phyloP scores from a whole-genome alignment of 2,888 invertebrate species.

The Drosophila mercatorum region DNA sequence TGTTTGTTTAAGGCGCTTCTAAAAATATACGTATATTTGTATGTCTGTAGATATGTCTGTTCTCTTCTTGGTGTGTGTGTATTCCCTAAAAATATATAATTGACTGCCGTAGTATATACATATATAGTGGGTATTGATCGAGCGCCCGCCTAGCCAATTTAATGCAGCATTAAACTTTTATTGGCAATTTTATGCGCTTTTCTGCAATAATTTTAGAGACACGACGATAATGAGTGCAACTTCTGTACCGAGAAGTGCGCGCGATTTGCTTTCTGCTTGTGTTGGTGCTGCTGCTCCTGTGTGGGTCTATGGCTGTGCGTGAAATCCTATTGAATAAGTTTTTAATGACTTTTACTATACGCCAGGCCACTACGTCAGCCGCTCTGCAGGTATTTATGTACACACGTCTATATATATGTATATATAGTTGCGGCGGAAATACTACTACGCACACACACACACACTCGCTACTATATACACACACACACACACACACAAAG shows the following conservation, averaged over 20 bases:
- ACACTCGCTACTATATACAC: slow-evolving; percentile 39
- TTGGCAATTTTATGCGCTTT: slow-evolving; percentile 60
- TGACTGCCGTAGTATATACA: slow-evolving; percentile 48
- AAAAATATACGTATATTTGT: slow-evolving; percentile 26
- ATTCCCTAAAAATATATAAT: slow-evolving; percentile 60
- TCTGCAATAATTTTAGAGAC: slow-evolving; percentile 58
- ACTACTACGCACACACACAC: slow-evolving; percentile 67
- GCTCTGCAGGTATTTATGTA: slow-evolving; percentile 54
- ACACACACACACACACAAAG: slow-evolving; percentile 31
- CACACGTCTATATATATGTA: slow-evolving; percentile 33
- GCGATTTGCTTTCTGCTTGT: slow-evolving; percentile 23
- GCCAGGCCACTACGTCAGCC: slow-evolving; percentile 61
- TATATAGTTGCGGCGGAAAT: slow-evolving; percentile 59
- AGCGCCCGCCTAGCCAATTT: slow-evolving; percentile 57
- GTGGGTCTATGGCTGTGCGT: slow-evolving; percentile 47
- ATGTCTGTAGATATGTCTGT: neutral
- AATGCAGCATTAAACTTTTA: slow-evolving; percentile 72
- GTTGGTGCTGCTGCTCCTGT: neutral
- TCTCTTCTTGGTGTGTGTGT: slow-evolving; percentile 18
- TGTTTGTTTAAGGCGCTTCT: slow-evolving; percentile 23
- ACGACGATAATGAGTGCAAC: slow-evolving; percentile 31
- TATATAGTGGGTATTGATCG: slow-evolving; percentile 61
- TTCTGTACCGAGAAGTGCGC: slow-evolving; percentile 34
- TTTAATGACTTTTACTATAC: slow-evolving; percentile 77
- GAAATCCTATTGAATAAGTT: slow-evolving; percentile 74